Evolutionary conservation across 2,113 vertebrate species (phyloP).

Genomic region (Paratilapia polleni): DNA sequence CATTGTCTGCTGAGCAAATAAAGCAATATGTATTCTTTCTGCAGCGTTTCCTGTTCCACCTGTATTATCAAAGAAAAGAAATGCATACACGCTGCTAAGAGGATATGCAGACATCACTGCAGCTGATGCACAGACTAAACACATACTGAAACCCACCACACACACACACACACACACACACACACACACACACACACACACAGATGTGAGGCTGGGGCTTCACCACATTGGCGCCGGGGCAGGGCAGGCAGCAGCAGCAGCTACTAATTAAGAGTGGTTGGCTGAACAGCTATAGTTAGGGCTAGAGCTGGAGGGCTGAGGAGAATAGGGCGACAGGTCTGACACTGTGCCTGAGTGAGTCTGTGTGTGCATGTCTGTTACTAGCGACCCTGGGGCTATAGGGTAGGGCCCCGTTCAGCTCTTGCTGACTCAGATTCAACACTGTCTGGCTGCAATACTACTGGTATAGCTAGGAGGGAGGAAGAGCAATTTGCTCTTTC

Average conservation of each 20-base stretch:
- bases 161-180: constrained; percentile 33
- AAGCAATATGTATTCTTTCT: background rate
- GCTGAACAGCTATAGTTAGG: constrained; percentile 70
- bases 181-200: constrained; percentile 17
- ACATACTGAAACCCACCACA: constrained; percentile 21
- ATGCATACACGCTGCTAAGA: background rate
- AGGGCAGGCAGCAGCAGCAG: constrained; percentile 69
- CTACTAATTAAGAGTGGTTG: constrained; percentile 77
- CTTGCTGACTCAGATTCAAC: constrained; percentile 74
- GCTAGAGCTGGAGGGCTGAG: constrained; percentile 65
- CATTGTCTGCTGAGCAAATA: constrained; percentile 4
- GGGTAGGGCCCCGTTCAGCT: constrained; percentile 63
- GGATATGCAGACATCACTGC: background rate
- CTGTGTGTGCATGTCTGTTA: constrained; percentile 25
- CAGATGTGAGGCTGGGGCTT: constrained; percentile 69
- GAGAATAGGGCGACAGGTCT: constrained; percentile 71
- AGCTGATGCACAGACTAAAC: constrained; percentile 46
- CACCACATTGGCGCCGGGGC: constrained; percentile 73
- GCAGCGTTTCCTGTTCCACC: constrained; percentile 21
- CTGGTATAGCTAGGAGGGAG: constrained; percentile 47
- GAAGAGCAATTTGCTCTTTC: constrained; percentile 46
- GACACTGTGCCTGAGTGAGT: constrained; percentile 54
- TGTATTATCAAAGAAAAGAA: constrained; percentile 13
- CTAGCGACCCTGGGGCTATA: constrained; percentile 49
- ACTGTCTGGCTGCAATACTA: constrained; percentile 62